These are phyloP conservation scores for Chaetura pelagica DNA, from an alignment of 2,113 vertebrate genomes.

Conservation along the genomic window DNA sequence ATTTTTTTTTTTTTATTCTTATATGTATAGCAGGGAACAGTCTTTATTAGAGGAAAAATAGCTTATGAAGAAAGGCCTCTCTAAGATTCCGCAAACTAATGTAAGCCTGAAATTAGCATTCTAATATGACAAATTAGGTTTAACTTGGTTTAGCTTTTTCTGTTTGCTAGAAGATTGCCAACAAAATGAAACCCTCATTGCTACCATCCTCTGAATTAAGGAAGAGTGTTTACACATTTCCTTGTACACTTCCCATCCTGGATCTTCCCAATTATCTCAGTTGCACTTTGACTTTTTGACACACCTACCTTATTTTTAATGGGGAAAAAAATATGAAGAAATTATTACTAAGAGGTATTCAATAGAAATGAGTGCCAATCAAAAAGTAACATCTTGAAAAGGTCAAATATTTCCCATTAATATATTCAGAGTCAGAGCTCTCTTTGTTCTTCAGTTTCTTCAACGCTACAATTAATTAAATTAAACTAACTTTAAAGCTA, in stretches of 20 bases:
- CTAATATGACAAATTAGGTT: neutral
- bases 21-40: neutral
- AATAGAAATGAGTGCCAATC: constrained; percentile 57
- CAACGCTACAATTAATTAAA: constrained; percentile 71
- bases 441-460: constrained; percentile 67
- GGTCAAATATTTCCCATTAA: constrained; percentile 66
- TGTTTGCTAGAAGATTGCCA: neutral
- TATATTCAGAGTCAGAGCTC: constrained; percentile 36
- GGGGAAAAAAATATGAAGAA: neutral
- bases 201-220: neutral
- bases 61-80: neutral
- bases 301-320: neutral
- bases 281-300: neutral
- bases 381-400: constrained; percentile 69
- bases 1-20: neutral
- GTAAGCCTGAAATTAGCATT: neutral
- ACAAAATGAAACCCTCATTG: neutral
- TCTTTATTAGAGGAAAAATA: neutral
- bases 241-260: neutral
- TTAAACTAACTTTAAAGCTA: constrained; percentile 64
- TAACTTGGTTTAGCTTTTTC: neutral
- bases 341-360: neutral
- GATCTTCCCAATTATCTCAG: constrained; percentile 30
- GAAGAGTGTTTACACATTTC: neutral
- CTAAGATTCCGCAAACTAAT: neutral